Conservation (phyloP, 2,888 invertebrate species). For the Alentia gelatinosa region DNA sequence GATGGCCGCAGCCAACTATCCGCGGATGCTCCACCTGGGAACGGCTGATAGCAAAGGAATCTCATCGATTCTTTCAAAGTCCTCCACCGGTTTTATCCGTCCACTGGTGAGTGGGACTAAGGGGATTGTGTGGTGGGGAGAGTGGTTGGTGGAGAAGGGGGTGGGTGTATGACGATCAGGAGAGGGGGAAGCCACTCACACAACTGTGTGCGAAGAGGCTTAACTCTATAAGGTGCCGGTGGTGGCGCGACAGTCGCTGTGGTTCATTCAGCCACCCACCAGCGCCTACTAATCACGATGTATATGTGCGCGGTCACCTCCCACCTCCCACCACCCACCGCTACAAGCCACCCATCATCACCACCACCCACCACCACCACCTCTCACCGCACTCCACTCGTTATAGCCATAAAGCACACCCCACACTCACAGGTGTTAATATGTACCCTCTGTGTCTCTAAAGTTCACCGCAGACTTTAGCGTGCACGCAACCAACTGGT, state of each 20-base stretch:
- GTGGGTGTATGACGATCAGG: background rate
- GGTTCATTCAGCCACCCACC: too few species aligned
- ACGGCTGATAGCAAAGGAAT: conserved; percentile 30
- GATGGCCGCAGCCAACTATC: too few species aligned
- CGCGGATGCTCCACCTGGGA: conserved; percentile 4
- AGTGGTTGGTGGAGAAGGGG: background rate
- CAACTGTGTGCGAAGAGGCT: background rate
- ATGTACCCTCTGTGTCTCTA: too few species aligned
- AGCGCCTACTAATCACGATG: too few species aligned
- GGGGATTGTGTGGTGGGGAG: background rate
- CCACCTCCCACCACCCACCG: background rate
- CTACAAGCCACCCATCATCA: background rate
- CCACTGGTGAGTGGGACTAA: background rate
- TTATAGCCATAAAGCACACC: too few species aligned
- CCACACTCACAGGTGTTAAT: too few species aligned
- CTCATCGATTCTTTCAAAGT: conserved; percentile 41
- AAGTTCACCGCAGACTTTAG: too few species aligned
- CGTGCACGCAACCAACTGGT: too few species aligned
- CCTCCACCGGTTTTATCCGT: background rate
- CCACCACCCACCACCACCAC: too few species aligned
- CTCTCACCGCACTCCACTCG: too few species aligned
- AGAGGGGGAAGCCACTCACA: background rate
- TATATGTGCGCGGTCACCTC: too few species aligned
- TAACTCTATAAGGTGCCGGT: background rate
- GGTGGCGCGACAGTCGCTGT: conserved; percentile 11